These are phyloP conservation scores for Hiodon alosoides DNA, from an alignment of 2,113 vertebrate species.

Conservation along the genomic window DNA sequence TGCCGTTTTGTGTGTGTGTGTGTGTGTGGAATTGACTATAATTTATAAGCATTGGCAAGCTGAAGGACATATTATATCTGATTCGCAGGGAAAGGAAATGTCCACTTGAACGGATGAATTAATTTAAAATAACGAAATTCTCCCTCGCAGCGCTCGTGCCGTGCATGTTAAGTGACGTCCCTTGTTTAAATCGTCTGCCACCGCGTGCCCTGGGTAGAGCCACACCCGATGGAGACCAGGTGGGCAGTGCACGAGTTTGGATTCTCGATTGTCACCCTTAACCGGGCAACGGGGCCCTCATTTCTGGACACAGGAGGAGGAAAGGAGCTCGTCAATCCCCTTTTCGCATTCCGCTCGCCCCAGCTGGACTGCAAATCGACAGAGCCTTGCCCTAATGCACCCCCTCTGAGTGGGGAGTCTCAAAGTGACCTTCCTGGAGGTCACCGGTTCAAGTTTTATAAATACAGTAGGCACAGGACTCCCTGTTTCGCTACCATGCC, in stretches of 20 bases:
- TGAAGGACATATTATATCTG: constrained; percentile 36
- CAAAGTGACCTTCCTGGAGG: background rate
- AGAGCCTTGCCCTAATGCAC: constrained; percentile 26
- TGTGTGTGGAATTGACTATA: too few species aligned
- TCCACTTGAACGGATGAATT: constrained; percentile 21
- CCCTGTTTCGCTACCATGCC: background rate
- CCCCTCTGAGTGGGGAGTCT: background rate
- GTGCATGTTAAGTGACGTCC: constrained; percentile 30
- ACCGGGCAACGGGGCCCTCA: background rate
- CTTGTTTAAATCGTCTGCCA: constrained; percentile 20
- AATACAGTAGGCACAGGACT: background rate
- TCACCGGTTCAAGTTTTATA: background rate
- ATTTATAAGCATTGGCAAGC: constrained; percentile 16
- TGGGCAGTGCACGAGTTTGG: too few species aligned
- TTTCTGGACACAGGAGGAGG: too few species aligned
- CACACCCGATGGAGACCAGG: background rate
- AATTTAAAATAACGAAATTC: constrained; percentile 32
- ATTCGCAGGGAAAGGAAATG: background rate
- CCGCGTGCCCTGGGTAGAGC: too few species aligned
- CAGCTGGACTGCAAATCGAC: constrained; percentile 54
- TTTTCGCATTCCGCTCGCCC: constrained; percentile 52
- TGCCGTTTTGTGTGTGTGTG: too few species aligned
- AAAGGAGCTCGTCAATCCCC: constrained; percentile 36
- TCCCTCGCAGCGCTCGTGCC: constrained; percentile 14
- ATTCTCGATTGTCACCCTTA: background rate